A percentile compares a stretch with the other conserved stretches of the same genome.
Conservation (phyloP, 1,140 invertebrate genomes). For the Drosophila oshimai region DNA sequence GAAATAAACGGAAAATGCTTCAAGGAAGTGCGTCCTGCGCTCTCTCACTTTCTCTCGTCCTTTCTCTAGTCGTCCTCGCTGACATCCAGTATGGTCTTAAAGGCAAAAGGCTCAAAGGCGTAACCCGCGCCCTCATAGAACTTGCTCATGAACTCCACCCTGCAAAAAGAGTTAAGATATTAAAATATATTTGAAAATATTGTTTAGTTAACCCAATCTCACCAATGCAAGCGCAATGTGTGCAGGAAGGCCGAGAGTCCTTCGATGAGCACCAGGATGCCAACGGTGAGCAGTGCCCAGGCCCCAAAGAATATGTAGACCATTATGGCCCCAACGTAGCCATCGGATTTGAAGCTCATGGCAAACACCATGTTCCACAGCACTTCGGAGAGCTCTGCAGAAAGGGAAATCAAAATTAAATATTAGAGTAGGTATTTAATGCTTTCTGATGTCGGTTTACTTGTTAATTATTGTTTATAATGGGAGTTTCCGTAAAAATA, state of each 20-base stretch:
- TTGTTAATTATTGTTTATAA: no score
- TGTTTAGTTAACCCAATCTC: constrained; percentile 84
- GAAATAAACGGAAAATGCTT: constrained; percentile 29
- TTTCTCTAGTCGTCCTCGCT: constrained; percentile 29
- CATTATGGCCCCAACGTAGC: constrained; percentile 66
- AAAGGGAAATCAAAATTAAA: background rate
- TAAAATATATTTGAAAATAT: background rate
- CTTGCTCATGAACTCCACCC: constrained; percentile 99
- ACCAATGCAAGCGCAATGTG: constrained; percentile 99
- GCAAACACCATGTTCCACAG: constrained; percentile 93
- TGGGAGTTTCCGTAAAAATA: no score
- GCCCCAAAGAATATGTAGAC: constrained; percentile 91
- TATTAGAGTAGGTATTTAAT: no score
- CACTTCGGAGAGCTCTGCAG: constrained; percentile 93
- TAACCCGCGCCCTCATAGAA: constrained; percentile 96
- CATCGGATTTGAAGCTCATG: constrained; percentile 20
- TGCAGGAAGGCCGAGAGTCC: constrained; percentile 99
- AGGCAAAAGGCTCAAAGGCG: constrained; percentile 96
- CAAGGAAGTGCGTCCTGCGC: constrained; percentile 50
- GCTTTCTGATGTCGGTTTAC: no score
- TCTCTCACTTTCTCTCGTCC: background rate
- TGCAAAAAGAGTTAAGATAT: constrained; percentile 72
- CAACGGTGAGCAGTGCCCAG: constrained; percentile 94
- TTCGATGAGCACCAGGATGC: constrained; percentile 98
- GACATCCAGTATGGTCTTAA: constrained; percentile 91